A percentile compares a stretch with the other conserved stretches of the same genome.
Conservation (phyloP, 2,888 invertebrate genomes). For the Limnephilus auricula region DNA sequence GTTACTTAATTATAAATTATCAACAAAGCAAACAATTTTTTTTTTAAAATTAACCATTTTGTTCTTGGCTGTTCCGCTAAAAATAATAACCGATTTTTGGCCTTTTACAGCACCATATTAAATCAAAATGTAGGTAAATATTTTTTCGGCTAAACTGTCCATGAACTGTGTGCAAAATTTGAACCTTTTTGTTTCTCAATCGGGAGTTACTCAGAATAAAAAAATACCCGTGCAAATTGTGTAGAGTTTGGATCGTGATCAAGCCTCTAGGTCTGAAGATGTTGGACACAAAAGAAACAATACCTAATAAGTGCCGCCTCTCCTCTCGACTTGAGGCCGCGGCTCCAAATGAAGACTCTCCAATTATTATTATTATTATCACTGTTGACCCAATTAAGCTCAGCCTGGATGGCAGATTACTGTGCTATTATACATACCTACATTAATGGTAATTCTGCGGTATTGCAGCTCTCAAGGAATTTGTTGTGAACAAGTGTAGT, state of each 20-base stretch:
- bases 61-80: too few species aligned
- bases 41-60: too few species aligned
- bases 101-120: too few species aligned
- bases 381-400: conserved; percentile 28
- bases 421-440: neutral
- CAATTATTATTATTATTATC: conserved; percentile 7
- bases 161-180: neutral
- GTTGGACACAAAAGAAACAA: neutral
- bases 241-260: neutral
- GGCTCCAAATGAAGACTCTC: conserved; percentile 24
- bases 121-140: too few species aligned
- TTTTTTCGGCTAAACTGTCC: too few species aligned
- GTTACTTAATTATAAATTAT: too few species aligned
- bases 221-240: neutral
- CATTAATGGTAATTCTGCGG: neutral
- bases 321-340: conserved; percentile 8
- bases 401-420: neutral
- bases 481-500: neutral
- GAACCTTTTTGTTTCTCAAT: neutral
- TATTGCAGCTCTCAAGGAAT: neutral
- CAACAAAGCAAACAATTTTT: too few species aligned
- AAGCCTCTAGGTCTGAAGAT: neutral
- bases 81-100: too few species aligned
- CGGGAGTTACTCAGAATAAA: neutral
- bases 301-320: neutral